Percentiles rank a stretch among this genome's conserved stretches.
Evolutionary conservation across 2,797 vertebrate genomes (phyloP).

Genomic region (Coccyzus lansbergi): DNA sequence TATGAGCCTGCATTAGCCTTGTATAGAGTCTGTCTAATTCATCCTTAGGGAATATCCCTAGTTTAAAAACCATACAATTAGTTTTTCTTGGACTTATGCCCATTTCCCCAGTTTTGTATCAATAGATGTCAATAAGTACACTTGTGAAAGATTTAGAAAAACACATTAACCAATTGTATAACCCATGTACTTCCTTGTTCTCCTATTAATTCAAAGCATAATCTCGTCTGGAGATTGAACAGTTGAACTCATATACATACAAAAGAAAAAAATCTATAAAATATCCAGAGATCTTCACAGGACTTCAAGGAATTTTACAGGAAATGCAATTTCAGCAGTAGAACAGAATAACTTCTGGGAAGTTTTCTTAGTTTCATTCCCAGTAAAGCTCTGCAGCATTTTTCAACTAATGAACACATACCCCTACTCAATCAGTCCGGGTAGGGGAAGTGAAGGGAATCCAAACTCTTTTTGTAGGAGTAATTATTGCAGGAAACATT

Average conservation of each 20-base stretch:
- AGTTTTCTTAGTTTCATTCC: background rate
- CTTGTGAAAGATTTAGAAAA: background rate
- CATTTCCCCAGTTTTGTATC: background rate
- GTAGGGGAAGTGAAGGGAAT: background rate
- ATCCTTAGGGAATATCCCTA: background rate
- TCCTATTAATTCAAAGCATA: background rate
- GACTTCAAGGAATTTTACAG: background rate
- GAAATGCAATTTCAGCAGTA: background rate
- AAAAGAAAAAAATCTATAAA: background rate
- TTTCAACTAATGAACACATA: background rate
- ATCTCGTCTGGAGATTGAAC: background rate
- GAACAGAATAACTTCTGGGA: background rate
- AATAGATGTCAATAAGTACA: background rate
- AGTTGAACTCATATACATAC: background rate
- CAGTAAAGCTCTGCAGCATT: background rate
- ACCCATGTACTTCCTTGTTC: background rate
- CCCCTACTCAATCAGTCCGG: background rate
- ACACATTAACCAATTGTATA: background rate
- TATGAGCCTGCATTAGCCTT: background rate
- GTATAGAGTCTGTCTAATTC: background rate
- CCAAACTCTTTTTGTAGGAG: background rate
- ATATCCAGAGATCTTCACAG: background rate
- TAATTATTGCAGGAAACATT: background rate
- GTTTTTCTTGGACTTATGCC: background rate
- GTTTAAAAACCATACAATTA: background rate